These are phyloP conservation scores for Scolopax rusticola DNA, from an alignment of 2,797 vertebrate species.

Conservation along the genomic window DNA sequence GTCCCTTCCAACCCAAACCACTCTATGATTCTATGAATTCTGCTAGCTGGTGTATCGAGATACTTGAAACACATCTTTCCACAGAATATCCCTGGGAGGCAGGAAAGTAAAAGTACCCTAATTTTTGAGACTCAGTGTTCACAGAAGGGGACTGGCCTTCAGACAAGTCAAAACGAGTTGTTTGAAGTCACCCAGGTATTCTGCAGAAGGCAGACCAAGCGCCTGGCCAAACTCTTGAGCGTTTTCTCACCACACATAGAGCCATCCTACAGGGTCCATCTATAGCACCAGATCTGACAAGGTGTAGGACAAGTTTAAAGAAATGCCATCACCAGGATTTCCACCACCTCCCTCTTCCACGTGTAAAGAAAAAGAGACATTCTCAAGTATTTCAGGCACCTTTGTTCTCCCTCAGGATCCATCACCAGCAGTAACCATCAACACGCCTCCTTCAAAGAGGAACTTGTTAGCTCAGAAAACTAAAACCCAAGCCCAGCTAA, in stretches of 20 bases:
- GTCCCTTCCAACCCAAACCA: background rate
- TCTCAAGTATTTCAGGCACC: background rate
- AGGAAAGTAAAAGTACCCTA: background rate
- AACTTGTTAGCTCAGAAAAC: background rate
- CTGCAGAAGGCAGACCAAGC: background rate
- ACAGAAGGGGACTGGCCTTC: background rate
- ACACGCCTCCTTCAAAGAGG: background rate
- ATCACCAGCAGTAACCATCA: background rate
- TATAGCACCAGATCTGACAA: background rate
- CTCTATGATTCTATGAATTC: background rate
- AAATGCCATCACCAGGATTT: background rate
- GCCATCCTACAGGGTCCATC: background rate
- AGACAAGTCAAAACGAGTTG: background rate
- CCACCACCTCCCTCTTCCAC: background rate
- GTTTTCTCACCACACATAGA: background rate
- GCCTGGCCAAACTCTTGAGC: background rate
- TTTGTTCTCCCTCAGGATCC: background rate
- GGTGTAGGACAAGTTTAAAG: background rate
- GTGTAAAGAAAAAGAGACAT: rapidly evolving
- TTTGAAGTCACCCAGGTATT: background rate
- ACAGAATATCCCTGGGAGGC: background rate
- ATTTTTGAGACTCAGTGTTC: background rate
- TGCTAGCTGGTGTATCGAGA: background rate
- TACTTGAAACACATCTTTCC: background rate
- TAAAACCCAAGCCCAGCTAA: background rate